Conservation (phyloP, 2,113 vertebrate species). For the Meles meles region DNA sequence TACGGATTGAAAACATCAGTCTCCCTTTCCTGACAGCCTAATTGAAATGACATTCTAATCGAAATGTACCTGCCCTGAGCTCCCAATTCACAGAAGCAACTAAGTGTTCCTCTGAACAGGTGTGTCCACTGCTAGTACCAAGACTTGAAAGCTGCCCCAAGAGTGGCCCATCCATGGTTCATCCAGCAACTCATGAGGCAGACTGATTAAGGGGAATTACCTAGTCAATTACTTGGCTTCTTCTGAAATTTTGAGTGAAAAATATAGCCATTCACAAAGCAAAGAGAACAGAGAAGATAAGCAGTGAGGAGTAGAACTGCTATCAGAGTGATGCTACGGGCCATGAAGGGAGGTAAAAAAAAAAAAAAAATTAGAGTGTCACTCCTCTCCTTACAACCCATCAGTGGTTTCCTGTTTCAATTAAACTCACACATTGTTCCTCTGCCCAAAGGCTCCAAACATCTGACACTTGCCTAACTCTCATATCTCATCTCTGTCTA, state of each 20-base stretch:
- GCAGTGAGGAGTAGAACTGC: background rate
- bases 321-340: background rate
- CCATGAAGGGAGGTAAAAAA: background rate
- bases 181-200: background rate
- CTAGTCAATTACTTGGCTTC: background rate
- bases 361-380: background rate
- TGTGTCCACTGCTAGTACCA: background rate
- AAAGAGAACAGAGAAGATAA: background rate
- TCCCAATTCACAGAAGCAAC: background rate
- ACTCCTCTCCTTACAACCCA: background rate
- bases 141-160: background rate
- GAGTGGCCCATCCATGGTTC: background rate
- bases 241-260: background rate
- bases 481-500: background rate
- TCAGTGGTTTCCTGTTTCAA: background rate
- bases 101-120: background rate
- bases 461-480: background rate
- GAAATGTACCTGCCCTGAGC: background rate
- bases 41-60: background rate
- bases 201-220: background rate
- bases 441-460: background rate
- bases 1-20: background rate
- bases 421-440: background rate
- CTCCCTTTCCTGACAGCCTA: background rate
- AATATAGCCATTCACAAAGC: background rate